phyloP scores from a whole-genome alignment of 2,113 vertebrate species.

The Atrichornis clamosus region DNA sequence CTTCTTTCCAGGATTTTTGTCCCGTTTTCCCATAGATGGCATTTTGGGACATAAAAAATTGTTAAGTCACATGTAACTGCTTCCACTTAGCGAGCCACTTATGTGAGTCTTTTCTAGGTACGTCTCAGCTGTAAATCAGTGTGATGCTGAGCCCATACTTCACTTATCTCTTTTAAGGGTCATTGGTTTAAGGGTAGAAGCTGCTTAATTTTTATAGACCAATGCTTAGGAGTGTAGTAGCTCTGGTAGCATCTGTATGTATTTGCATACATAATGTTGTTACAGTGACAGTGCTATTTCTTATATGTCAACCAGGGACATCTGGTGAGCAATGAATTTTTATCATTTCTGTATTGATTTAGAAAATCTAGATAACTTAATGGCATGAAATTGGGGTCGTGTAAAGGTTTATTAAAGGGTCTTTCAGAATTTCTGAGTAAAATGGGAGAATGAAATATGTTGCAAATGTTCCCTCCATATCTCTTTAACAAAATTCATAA shows the following conservation, averaged over 20 bases:
- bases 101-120: background rate
- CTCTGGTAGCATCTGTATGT: background rate
- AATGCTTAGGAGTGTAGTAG: background rate
- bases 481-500: background rate
- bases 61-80: background rate
- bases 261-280: slow-evolving; percentile 14
- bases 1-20: background rate
- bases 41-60: background rate
- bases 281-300: slow-evolving; percentile 13
- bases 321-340: slow-evolving; percentile 29
- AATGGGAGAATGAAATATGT: background rate
- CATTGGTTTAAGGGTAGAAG: background rate
- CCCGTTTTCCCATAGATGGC: background rate
- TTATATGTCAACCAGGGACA: background rate
- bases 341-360: slow-evolving; percentile 16
- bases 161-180: background rate
- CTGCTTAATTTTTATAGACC: background rate
- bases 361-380: slow-evolving; percentile 15
- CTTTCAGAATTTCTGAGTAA: background rate
- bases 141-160: background rate
- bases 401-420: background rate
- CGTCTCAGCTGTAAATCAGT: background rate
- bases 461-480: background rate
- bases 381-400: background rate
- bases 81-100: background rate